Conservation (phyloP, 1,140 invertebrate genomes). For the Littorina saxatilis region DNA sequence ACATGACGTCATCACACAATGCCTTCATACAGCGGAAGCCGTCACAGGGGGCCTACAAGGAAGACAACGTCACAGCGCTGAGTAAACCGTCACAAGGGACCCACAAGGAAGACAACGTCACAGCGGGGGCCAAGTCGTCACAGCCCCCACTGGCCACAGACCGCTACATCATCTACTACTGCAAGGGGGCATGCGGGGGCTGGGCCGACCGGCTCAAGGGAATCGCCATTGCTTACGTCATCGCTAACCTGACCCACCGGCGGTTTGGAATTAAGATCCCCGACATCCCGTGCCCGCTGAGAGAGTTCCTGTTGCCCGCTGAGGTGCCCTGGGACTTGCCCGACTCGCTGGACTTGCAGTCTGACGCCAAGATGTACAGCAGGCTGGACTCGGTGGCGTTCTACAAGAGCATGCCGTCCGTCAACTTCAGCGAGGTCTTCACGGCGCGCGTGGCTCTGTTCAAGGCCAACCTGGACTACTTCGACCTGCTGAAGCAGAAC, state of each 20-base stretch:
- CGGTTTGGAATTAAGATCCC: conserved; percentile 39
- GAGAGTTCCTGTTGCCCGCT: conserved; percentile 32
- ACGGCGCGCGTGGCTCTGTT: conserved; percentile 32
- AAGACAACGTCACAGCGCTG: background rate
- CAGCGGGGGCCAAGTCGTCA: too few relatives aligned
- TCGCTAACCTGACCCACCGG: conserved; percentile 40
- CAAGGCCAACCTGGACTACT: conserved; percentile 33
- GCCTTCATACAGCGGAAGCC: background rate
- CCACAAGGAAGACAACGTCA: background rate
- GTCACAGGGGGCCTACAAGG: background rate
- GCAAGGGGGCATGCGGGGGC: conserved; percentile 28
- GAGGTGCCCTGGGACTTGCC: conserved; percentile 37
- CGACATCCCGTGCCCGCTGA: conserved; percentile 33
- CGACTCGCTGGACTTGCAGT: background rate
- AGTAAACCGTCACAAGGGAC: background rate
- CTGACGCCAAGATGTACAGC: background rate
- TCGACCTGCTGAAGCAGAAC: conserved; percentile 18
- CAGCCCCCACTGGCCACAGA: too few relatives aligned
- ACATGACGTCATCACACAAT: background rate
- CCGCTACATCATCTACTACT: conserved; percentile 6
- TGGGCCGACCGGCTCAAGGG: conserved; percentile 43
- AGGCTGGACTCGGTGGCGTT: background rate
- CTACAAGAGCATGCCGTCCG: background rate
- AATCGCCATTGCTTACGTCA: conserved; percentile 41
- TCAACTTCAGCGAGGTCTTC: conserved; percentile 20